These are phyloP conservation scores for Pyrrhosoma nymphula DNA, from an alignment of 2,888 invertebrate genomes.

Conservation along the genomic window DNA sequence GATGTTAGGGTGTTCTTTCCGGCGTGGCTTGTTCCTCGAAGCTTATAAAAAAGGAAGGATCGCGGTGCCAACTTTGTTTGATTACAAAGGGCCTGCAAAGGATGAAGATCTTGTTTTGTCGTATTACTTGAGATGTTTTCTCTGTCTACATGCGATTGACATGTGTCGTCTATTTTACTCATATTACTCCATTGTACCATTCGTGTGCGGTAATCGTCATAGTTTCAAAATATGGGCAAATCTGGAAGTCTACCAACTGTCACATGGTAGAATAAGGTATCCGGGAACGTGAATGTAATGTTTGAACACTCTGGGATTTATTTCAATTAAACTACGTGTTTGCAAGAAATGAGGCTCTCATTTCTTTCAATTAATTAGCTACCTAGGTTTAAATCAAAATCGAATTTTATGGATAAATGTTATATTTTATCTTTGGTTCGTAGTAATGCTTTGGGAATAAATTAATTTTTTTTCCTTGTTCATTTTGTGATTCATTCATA, in stretches of 20 bases:
- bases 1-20: constrained; percentile 14
- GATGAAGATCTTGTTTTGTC: constrained; percentile 54
- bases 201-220: not conserved
- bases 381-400: too few relatives aligned
- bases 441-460: too few relatives aligned
- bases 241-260: not conserved
- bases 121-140: constrained; percentile 45
- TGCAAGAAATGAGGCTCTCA: too few relatives aligned
- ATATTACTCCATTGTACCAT: not conserved
- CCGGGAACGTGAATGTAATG: too few relatives aligned
- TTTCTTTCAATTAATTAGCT: too few relatives aligned
- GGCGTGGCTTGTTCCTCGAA: constrained; percentile 42
- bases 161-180: constrained; percentile 1
- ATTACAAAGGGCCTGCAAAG: constrained; percentile 34
- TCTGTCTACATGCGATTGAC: not conserved
- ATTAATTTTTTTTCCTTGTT: too few relatives aligned
- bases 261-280: not conserved
- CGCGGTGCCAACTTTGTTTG: constrained; percentile 60
- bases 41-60: constrained; percentile 33
- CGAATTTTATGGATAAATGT: too few relatives aligned
- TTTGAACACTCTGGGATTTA: too few relatives aligned
- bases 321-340: too few relatives aligned
- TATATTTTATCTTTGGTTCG: too few relatives aligned
- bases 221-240: not conserved
- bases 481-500: too few relatives aligned